Evolutionary conservation across 2,888 invertebrate species (phyloP).

Genomic region (Taenaris catops): DNA sequence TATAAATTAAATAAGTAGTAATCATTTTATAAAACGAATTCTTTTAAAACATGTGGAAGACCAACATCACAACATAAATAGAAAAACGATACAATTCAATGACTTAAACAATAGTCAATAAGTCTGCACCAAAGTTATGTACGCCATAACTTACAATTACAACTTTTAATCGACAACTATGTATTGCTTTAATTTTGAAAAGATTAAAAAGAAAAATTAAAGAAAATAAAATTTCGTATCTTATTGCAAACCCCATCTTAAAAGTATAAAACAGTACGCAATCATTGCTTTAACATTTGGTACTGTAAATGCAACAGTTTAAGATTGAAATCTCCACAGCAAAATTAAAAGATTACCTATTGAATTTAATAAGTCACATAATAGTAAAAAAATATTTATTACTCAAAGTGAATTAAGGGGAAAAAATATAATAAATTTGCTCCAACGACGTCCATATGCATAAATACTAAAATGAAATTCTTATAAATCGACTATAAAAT

Average conservation of each 20-base stretch:
- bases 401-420: no score
- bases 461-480: slow-evolving; percentile 23
- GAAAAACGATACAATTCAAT: slow-evolving; percentile 57
- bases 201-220: slow-evolving; percentile 6
- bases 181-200: slow-evolving; percentile 22
- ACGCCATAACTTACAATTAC: slow-evolving; percentile 6
- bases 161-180: slow-evolving; percentile 3
- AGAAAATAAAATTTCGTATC: slow-evolving; percentile 7
- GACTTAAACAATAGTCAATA: slow-evolving; percentile 43
- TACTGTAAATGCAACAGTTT: slow-evolving; percentile 21
- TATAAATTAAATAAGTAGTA: slow-evolving; percentile 59
- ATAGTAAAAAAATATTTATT: no score
- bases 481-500: slow-evolving; percentile 37
- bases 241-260: slow-evolving; percentile 22
- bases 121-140: slow-evolving; percentile 49
- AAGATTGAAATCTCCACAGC: slow-evolving; percentile 5
- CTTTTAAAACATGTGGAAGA: slow-evolving; percentile 64
- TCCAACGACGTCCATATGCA: slow-evolving; percentile 13
- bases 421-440: slow-evolving; percentile 8
- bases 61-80: slow-evolving; percentile 78
- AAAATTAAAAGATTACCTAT: slow-evolving; percentile 1
- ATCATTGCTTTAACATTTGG: slow-evolving; percentile 14
- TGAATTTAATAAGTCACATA: no score
- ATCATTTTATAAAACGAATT: slow-evolving; percentile 42
- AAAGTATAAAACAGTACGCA: slow-evolving; percentile 14